Percentiles rank a stretch among this genome's conserved stretches.
Evolutionary conservation across 2,888 invertebrate genomes (phyloP).

Genomic region (Apomyelois bistriatella): DNA sequence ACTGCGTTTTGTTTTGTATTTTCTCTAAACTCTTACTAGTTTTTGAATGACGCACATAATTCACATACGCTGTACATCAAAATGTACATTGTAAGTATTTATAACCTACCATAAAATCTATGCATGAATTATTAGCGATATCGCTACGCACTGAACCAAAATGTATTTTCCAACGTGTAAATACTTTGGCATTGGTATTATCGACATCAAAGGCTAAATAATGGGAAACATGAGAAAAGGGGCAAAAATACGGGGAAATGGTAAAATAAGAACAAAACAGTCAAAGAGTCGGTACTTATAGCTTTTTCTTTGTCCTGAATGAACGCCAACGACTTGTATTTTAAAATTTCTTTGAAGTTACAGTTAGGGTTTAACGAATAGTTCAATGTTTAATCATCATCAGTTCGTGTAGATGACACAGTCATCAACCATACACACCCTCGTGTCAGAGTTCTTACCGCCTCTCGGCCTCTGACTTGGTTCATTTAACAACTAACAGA

Average conservation of each 20-base stretch:
- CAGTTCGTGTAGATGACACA: too few species aligned
- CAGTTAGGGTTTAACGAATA: too few species aligned
- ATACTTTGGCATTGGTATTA: background rate
- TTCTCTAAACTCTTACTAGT: background rate
- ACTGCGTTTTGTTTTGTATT: background rate
- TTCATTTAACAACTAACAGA: too few species aligned
- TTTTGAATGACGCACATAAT: too few species aligned
- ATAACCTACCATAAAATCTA: background rate
- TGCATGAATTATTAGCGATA: background rate
- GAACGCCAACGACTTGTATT: background rate
- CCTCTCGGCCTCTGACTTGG: too few species aligned
- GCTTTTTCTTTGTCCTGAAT: background rate
- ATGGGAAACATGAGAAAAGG: constrained; percentile 6
- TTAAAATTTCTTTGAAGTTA: background rate
- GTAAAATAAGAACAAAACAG: constrained; percentile 2
- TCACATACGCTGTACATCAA: background rate
- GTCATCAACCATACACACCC: too few species aligned
- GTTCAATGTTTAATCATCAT: too few species aligned
- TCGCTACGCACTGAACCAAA: background rate
- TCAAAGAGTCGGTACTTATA: background rate
- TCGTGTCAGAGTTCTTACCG: too few species aligned
- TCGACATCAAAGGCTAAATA: constrained; percentile 10
- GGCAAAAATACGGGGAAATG: background rate
- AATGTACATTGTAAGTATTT: background rate
- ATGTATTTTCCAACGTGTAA: background rate